Evolutionary conservation across 2,113 vertebrate genomes (phyloP), one percentile per base, ranked within the genome.

Genomic region (Ctenomys sociabilis): DNA sequence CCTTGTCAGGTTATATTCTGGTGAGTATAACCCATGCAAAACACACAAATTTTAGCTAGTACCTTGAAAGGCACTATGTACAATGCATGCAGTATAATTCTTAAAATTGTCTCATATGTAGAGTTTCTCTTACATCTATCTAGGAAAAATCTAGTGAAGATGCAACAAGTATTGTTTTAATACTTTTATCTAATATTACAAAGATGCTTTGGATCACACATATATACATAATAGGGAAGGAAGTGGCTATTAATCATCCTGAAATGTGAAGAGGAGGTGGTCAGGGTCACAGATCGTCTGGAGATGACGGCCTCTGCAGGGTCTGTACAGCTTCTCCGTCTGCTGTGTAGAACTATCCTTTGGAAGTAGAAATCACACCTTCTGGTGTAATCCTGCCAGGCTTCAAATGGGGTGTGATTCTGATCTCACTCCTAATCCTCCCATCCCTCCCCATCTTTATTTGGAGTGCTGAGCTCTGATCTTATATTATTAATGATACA

Each of bases 401-500:
- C 63, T 92, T 22, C 37, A 45, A 14, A 9, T n/a, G 9, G 30
- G 52, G 7, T 59, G 45, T n/a, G 7, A 87, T 16, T 54, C 22
- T 8, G 28, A 35, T 49, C n/a, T 82, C 32, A 26, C 28, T 49
- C 45, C 57, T 52, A 37, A 45, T 30, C 24, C 13, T 84, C 72
- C 22, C 73, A 43, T 68, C 64, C 43, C 66, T 83, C 78, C 37
- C 8, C 7, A 59, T 40, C 68, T 57, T 85, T 77, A 78, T 59
- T 86, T 32, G 28, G 63, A 73, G 14, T 84, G 8, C 57, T 73
- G 16, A n/a, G 52, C 63, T 83, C 24, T 77, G 28, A 54, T 75
- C 86, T 91, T 94, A 70, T 37, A 83, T 78, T 75, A 85, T 63
- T 90, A 80, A 88, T 89, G n/a, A 52, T 84, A 78, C 35, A 85